Evolutionary conservation across 2,113 vertebrate genomes (phyloP), one percentile per base, ranked within the genome.

Genomic region (Urocynchramus pylzowi): DNA sequence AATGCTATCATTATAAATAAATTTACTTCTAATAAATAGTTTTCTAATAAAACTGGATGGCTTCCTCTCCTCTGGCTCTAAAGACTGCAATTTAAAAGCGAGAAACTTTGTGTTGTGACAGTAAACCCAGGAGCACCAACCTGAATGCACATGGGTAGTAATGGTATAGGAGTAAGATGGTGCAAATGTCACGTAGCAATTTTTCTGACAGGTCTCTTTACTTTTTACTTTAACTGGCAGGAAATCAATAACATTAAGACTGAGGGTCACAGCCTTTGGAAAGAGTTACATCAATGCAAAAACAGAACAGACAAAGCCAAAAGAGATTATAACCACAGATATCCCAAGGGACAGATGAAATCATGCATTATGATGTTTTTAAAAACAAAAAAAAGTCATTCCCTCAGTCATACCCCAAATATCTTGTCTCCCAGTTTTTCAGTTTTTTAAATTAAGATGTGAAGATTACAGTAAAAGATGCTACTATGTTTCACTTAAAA

Each of bases 261-360:
- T 44, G 47, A 86, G 50, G 63, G 82, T 83, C 92, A 91, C 45
- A 85, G 79, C 83, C 90, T 92, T 90, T 81, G 88, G 64, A 90
- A 95, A 63, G 75, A 90, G 63, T 94, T 93, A 86, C 63, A 93
- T 52, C 79, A 93, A 67, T 47, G 35, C 57, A 78, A 94, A 95
- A 96, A 5, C 79, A 93, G 59, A 84, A 64, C 0, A 92, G 83
- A 91, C 54, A 91, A 87, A 96, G 63, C 76, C 78, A 91, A 84
- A 78, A 89, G 45, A 83, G 41, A 86, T 70, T 90, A 61, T 53
- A 91, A 94, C 54, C 8, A 17, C 37, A 86, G 73, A 70, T 78
- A 93, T 67, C 65, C 42, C 81, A 84, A 88, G 67, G 44, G 79
- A 93, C 31, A 95, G 77, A 94, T 84, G 69, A 91, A 93, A 96